A percentile compares a stretch with the other conserved stretches of the same genome.
These are phyloP conservation scores for Pheucticus melanocephalus DNA, from an alignment of 2,113 vertebrate species.

Conservation along the genomic window DNA sequence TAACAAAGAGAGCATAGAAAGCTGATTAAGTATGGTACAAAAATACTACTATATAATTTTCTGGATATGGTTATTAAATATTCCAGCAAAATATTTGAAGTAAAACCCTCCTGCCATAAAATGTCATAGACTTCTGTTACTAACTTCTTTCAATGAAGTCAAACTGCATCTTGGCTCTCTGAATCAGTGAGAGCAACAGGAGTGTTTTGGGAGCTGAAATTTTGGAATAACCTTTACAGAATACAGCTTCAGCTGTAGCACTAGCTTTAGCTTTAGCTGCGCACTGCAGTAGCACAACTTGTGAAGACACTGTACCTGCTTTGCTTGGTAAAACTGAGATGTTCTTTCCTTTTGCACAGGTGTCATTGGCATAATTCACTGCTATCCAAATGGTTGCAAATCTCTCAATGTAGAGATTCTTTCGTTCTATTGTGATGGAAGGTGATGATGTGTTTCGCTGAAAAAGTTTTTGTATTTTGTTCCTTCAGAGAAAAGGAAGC, in stretches of 20 bases:
- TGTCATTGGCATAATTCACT: not conserved
- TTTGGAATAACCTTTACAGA: not conserved
- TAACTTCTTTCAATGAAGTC: not conserved
- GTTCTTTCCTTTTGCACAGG: slow-evolving; percentile 38
- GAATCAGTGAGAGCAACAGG: not conserved
- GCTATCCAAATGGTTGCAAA: slow-evolving; percentile 30
- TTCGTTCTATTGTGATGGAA: slow-evolving; percentile 1
- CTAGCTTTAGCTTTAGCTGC: not conserved
- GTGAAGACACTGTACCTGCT: not conserved
- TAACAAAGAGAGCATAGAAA: not conserved
- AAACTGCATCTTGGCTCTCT: not conserved
- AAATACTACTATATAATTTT: not conserved
- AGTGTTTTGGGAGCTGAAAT: not conserved
- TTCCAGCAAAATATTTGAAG: not conserved
- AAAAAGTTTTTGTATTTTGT: not conserved
- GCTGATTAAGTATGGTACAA: not conserved
- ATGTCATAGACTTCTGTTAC: not conserved
- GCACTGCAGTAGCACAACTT: not conserved
- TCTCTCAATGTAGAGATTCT: not conserved
- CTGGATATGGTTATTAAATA: not conserved
- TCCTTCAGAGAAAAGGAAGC: slow-evolving; percentile 8
- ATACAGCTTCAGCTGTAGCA: not conserved
- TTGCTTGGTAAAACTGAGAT: slow-evolving; percentile 19
- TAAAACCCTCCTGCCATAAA: not conserved
- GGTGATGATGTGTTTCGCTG: not conserved